Conservation (phyloP, 1,140 invertebrate genomes). For the Zaprionus africanus region DNA sequence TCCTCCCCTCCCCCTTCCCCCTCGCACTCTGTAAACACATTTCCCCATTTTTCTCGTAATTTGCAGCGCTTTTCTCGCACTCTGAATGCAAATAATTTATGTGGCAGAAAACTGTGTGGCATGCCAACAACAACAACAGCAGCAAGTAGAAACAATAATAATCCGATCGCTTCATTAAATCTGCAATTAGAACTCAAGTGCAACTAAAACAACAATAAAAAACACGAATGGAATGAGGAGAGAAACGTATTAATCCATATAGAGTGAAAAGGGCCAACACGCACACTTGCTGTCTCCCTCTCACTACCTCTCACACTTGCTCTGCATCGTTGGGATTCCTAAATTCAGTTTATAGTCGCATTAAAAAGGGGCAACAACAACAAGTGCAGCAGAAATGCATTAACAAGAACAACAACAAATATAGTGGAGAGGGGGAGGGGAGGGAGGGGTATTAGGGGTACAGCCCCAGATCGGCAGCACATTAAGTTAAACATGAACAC, state of each 20-base stretch:
- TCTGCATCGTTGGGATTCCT: slow-evolving; percentile 54
- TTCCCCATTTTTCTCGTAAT: neutral
- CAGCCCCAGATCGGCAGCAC: slow-evolving; percentile 45
- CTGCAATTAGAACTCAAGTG: slow-evolving; percentile 8
- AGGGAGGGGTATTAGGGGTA: neutral
- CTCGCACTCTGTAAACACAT: neutral
- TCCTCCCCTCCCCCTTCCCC: neutral
- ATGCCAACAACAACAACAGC: slow-evolving; percentile 1
- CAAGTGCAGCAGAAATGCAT: slow-evolving; percentile 63
- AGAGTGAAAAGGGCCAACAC: slow-evolving; percentile 16
- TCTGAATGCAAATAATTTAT: neutral
- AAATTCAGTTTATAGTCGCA: slow-evolving; percentile 51
- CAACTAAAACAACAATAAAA: neutral
- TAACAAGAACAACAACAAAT: slow-evolving; percentile 45
- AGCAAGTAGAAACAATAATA: slow-evolving; percentile 11
- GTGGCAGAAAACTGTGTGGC: neutral
- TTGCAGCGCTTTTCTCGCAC: neutral
- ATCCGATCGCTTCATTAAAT: slow-evolving; percentile 1
- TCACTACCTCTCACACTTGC: neutral
- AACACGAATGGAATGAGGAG: neutral
- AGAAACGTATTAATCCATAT: neutral
- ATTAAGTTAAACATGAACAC: slow-evolving; percentile 72
- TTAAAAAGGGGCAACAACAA: slow-evolving; percentile 57
- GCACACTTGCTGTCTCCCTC: slow-evolving; percentile 4
- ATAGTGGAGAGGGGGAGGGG: slow-evolving; percentile 13